phyloP scores from a whole-genome alignment of 2,888 invertebrate genomes.

The Chouioia cunea region DNA sequence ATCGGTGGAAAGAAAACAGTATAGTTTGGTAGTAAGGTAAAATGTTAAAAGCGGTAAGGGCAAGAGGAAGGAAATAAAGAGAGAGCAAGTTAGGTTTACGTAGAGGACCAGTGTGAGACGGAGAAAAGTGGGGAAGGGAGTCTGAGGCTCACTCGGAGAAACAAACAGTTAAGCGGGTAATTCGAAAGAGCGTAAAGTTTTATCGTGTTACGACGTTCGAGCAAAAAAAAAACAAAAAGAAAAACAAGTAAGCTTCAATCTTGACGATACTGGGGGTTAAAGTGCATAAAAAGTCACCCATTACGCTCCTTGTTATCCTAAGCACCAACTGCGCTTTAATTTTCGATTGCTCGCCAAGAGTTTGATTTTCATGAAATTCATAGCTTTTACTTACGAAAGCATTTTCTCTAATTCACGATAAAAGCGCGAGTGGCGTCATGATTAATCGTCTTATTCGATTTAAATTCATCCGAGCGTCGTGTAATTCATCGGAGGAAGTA shows the following conservation, averaged over 20 bases:
- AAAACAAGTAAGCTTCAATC: conserved; percentile 2
- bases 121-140: neutral
- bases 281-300: conserved; percentile 36
- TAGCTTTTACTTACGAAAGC: no score
- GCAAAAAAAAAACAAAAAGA: neutral
- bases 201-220: conserved; percentile 35
- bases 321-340: conserved; percentile 23
- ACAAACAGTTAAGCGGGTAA: conserved; percentile 47
- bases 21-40: conserved; percentile 38
- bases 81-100: neutral
- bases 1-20: conserved; percentile 33
- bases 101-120: no score
- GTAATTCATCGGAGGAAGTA: conserved; percentile 17
- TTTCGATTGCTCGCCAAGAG: neutral
- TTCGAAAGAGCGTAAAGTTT: conserved; percentile 48
- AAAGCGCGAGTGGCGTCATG: neutral
- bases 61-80: conserved; percentile 29
- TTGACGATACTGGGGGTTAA: conserved; percentile 34
- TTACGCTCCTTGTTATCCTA: conserved; percentile 2
- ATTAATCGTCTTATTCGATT: conserved; percentile 30
- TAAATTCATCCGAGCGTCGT: conserved; percentile 27
- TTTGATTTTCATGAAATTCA: no score
- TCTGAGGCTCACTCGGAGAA: conserved; percentile 36
- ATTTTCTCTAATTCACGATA: conserved; percentile 3
- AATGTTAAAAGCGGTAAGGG: conserved; percentile 39